These are phyloP conservation scores for Porites divaricata DNA, from an alignment of 92 coral and sea anemone species.

Conservation along the genomic window DNA sequence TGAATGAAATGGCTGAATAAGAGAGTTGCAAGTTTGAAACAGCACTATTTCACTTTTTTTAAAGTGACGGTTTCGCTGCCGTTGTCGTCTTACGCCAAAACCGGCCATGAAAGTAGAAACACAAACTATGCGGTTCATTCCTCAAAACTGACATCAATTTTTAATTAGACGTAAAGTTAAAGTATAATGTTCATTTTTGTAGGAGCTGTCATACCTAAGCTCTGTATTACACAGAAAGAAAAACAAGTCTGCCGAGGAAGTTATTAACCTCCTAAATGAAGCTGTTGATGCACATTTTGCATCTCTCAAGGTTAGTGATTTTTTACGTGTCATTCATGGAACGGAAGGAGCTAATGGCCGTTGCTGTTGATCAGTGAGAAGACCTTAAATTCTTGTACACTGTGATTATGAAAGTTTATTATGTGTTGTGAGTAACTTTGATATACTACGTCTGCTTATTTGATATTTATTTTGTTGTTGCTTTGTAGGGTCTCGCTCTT, in stretches of 20 bases:
- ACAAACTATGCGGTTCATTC: too few relatives aligned
- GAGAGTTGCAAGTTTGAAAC: too few relatives aligned
- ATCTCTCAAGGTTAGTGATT: constrained; percentile 78
- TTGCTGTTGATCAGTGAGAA: too few relatives aligned
- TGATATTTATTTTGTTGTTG: not conserved
- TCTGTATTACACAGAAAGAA: constrained; percentile 91
- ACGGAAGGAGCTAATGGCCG: not conserved
- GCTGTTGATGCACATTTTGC: constrained; percentile 90
- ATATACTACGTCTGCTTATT: not conserved
- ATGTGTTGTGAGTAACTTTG: too few relatives aligned
- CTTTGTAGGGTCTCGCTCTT: constrained; percentile 91
- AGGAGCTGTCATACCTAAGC: constrained; percentile 96
- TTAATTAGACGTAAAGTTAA: not conserved
- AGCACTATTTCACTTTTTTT: too few relatives aligned
- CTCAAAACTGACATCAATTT: not conserved
- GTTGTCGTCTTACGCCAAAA: too few relatives aligned
- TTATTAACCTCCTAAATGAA: constrained; percentile 81
- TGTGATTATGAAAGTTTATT: too few relatives aligned
- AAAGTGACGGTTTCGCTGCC: too few relatives aligned
- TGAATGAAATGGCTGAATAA: too few relatives aligned
- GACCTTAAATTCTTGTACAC: too few relatives aligned
- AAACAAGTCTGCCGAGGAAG: constrained; percentile 84
- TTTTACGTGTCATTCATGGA: not conserved
- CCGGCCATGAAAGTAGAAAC: too few relatives aligned
- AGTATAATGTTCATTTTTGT: not conserved